phyloP scores from a whole-genome alignment of 2,888 invertebrate genomes.

The Calliscelio sp. region DNA sequence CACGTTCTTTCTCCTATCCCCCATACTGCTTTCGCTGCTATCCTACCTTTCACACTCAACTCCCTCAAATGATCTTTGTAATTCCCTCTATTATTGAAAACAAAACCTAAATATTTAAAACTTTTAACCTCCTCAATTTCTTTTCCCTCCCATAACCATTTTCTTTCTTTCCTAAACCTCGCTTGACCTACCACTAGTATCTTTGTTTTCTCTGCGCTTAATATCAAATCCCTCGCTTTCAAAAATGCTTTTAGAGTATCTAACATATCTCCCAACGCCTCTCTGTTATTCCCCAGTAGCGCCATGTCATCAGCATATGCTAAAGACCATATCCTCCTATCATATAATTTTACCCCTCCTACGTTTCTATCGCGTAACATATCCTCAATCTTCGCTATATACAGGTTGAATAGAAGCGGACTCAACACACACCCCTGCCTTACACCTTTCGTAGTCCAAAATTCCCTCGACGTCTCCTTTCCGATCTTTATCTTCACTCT shows the following conservation, averaged over 20 bases:
- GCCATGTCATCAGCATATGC: too few relatives aligned
- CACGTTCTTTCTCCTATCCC: slow-evolving; percentile 1
- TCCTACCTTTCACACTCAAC: background rate
- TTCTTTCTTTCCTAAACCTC: background rate
- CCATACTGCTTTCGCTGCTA: background rate
- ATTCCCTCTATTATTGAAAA: background rate
- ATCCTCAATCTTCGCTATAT: background rate
- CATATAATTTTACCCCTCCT: background rate
- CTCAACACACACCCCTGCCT: slow-evolving; percentile 9
- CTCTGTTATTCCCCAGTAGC: background rate
- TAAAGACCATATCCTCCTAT: background rate
- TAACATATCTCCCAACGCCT: background rate
- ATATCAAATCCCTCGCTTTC: background rate
- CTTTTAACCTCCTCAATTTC: background rate
- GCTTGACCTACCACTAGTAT: background rate
- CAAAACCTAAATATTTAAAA: background rate
- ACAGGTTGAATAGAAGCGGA: background rate
- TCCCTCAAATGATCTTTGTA: background rate
- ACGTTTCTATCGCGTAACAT: background rate
- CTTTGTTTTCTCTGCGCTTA: background rate
- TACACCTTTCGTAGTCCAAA: slow-evolving; percentile 1
- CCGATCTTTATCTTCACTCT: background rate
- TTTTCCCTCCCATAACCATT: background rate
- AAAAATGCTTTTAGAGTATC: too few relatives aligned
- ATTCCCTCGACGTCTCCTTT: background rate